Conservation (phyloP, 2,797 vertebrate genomes). For the Gephyroberyx darwinii region DNA sequence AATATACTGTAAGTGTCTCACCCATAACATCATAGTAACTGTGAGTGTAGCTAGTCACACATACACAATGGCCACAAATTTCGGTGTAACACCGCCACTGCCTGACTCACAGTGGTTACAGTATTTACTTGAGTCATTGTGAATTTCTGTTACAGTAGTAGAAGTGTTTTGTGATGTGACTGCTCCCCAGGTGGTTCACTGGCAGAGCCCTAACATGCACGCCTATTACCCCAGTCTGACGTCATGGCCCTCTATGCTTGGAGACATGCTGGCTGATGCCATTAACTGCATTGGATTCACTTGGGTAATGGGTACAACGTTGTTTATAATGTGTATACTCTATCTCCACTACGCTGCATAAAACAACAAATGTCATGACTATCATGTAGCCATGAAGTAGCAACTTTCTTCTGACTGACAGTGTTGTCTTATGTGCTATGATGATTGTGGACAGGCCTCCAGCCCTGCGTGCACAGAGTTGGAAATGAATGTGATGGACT, state of each 20-base stretch:
- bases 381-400: neutral
- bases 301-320: constrained; percentile 84
- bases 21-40: no score
- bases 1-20: no score
- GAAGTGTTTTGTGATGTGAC: constrained; percentile 10
- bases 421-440: constrained; percentile 9
- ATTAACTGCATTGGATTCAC: constrained; percentile 98
- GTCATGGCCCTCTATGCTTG: constrained; percentile 96
- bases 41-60: no score
- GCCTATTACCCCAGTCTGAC: constrained; percentile 95
- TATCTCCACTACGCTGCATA: neutral
- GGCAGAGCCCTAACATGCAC: constrained; percentile 99
- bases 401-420: neutral
- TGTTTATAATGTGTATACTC: neutral
- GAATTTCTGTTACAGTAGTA: neutral
- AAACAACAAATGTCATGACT: neutral
- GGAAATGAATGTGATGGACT: constrained; percentile 96
- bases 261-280: constrained; percentile 96
- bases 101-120: no score
- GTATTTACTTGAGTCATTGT: neutral
- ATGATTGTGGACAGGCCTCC: constrained; percentile 84
- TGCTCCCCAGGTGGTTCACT: constrained; percentile 90
- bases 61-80: no score
- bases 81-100: no score
- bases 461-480: constrained; percentile 95